These are phyloP conservation scores for Apodemia zela DNA, from an alignment of 2,888 invertebrate genomes.

Conservation along the genomic window DNA sequence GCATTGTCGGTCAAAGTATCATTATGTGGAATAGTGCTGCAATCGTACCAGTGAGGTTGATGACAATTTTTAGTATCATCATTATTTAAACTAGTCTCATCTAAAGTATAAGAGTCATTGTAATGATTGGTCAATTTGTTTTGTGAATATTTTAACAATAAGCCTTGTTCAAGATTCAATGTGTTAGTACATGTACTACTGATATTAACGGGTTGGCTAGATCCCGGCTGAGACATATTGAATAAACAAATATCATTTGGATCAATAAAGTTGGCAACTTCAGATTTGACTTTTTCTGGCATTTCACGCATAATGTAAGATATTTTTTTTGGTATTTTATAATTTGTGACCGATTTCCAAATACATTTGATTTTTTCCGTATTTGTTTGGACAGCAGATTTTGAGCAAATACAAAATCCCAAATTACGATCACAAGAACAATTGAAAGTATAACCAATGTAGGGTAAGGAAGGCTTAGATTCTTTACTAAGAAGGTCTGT, in stretches of 20 bases:
- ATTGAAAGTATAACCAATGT: constrained; percentile 54
- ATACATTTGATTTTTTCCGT: constrained; percentile 41
- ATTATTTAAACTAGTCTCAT: constrained; percentile 35
- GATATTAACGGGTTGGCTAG: not conserved
- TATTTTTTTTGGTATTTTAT: constrained; percentile 35
- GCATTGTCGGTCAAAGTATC: not conserved
- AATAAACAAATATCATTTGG: not conserved
- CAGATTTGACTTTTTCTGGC: constrained; percentile 29
- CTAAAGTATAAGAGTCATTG: constrained; percentile 38
- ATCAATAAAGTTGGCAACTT: constrained; percentile 10
- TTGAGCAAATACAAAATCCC: constrained; percentile 49
- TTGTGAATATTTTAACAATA: constrained; percentile 42
- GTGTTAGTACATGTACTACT: constrained; percentile 18
- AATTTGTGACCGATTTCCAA: constrained; percentile 42
- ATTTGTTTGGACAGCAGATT: constrained; percentile 42
- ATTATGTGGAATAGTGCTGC: not conserved
- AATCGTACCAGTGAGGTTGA: constrained; percentile 26
- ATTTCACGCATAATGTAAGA: constrained; percentile 50
- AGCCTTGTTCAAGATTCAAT: constrained; percentile 34
- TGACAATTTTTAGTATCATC: constrained; percentile 25
- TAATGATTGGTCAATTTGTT: constrained; percentile 33
- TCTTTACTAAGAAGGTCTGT: constrained; percentile 19
- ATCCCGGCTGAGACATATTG: not conserved
- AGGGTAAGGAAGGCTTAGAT: constrained; percentile 35
- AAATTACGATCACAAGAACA: constrained; percentile 49